phyloP scores from a whole-genome alignment of 2,888 invertebrate genomes.

The Pterostichus niger region DNA sequence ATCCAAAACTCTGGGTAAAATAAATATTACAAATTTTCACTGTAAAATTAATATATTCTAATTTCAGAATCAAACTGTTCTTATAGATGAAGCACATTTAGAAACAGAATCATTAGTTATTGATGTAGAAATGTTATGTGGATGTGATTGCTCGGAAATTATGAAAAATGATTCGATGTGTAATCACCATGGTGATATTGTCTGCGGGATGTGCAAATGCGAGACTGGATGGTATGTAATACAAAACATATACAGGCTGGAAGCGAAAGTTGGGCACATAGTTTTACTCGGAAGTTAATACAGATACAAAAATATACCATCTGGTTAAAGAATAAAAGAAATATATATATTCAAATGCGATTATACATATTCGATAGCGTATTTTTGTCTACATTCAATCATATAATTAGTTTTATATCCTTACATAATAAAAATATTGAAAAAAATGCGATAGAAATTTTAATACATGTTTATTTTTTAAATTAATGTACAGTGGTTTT shows the following conservation, averaged over 20 bases:
- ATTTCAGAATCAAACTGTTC: slow-evolving; percentile 77
- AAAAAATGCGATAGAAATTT: too few relatives aligned
- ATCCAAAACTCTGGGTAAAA: slow-evolving; percentile 77
- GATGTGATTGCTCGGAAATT: slow-evolving; percentile 82
- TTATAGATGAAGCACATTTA: slow-evolving; percentile 88
- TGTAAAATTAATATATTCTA: slow-evolving; percentile 56
- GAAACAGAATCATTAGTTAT: slow-evolving; percentile 84
- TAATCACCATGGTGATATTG: slow-evolving; percentile 80
- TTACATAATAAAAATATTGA: too few relatives aligned
- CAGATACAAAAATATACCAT: too few relatives aligned
- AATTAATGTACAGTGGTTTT: too few relatives aligned
- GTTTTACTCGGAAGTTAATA: too few relatives aligned
- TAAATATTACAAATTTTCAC: slow-evolving; percentile 67
- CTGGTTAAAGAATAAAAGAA: too few relatives aligned
- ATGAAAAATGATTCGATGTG: slow-evolving; percentile 75
- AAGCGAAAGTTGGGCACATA: too few relatives aligned
- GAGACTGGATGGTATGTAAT: slow-evolving; percentile 80
- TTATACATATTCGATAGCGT: too few relatives aligned
- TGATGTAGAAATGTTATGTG: slow-evolving; percentile 86
- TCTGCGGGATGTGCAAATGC: slow-evolving; percentile 84
- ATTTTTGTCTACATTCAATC: too few relatives aligned
- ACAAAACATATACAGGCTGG: not conserved
- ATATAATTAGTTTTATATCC: too few relatives aligned
- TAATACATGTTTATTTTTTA: too few relatives aligned
- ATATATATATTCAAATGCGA: too few relatives aligned